Evolutionary conservation across 1,140 invertebrate genomes (phyloP).

Genomic region (Papilio machaon): DNA sequence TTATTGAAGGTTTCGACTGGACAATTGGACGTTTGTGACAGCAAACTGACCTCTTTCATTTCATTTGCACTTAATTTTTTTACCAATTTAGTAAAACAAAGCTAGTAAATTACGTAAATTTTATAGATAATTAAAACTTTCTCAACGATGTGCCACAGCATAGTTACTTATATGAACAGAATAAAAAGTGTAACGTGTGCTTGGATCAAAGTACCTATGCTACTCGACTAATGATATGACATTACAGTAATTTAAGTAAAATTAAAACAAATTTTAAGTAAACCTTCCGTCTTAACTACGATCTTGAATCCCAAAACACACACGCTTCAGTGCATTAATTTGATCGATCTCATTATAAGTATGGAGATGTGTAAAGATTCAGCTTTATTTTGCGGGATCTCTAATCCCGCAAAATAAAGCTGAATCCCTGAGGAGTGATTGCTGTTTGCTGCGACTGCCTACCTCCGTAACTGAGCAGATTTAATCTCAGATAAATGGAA

Average conservation of each 20-base stretch:
- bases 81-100: background rate
- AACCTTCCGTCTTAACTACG: background rate
- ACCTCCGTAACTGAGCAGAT: conserved; percentile 69
- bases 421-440: conserved; percentile 77
- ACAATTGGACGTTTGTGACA: conserved; percentile 50
- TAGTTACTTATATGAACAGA: no score
- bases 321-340: conserved; percentile 61
- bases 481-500: conserved; percentile 80
- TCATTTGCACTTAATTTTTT: background rate
- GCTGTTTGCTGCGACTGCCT: conserved; percentile 67
- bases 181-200: no score
- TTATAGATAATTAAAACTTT: background rate
- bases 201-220: no score
- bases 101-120: background rate
- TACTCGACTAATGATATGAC: background rate
- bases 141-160: no score
- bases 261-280: background rate
- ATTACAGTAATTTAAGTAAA: background rate
- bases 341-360: conserved; percentile 79
- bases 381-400: no score
- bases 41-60: conserved; percentile 4
- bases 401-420: conserved; percentile 78
- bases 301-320: background rate
- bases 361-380: conserved; percentile 78
- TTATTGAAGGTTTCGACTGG: conserved; percentile 56